Evolutionary conservation across 2,797 vertebrate genomes (phyloP).

Genomic region (Melanotaenia trifasciata): DNA sequence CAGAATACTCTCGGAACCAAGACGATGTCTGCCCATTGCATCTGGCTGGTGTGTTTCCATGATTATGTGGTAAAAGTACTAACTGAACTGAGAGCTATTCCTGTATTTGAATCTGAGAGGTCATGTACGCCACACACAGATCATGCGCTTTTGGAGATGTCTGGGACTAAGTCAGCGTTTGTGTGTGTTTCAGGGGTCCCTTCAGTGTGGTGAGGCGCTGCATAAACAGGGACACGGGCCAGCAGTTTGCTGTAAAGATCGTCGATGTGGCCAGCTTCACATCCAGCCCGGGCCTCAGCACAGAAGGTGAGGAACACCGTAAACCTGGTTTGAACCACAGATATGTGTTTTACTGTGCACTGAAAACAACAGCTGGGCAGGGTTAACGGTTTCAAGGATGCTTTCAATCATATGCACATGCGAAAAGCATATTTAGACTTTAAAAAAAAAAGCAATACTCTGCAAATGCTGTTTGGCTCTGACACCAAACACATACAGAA

Average conservation of each 20-base stretch:
- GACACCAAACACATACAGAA: conserved; percentile 24
- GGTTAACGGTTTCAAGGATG: conserved; percentile 28
- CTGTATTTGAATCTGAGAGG: conserved; percentile 15
- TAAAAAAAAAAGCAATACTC: conserved; percentile 34
- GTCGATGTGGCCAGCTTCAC: conserved; percentile 99
- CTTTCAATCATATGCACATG: not conserved
- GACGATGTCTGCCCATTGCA: conserved; percentile 14
- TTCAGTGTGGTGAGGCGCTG: conserved; percentile 98
- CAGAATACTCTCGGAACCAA: conserved; percentile 38
- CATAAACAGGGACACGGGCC: conserved; percentile 99
- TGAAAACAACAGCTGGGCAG: conserved; percentile 37
- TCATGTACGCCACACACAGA: not conserved
- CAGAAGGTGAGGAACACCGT: conserved; percentile 88
- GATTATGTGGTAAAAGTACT: conserved; percentile 8
- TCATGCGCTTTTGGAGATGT: not conserved
- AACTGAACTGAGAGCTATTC: not conserved
- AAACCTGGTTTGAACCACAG: not conserved
- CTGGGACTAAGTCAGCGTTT: conserved; percentile 8
- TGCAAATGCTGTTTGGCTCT: conserved; percentile 27
- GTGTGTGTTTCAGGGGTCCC: conserved; percentile 88
- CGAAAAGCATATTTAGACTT: not conserved
- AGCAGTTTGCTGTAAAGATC: conserved; percentile 99
- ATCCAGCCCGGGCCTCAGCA: conserved; percentile 99
- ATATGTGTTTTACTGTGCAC: conserved; percentile 4
- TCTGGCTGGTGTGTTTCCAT: conserved; percentile 5